Percentiles rank a stretch among this genome's conserved stretches.
These are phyloP conservation scores for Drosophila busckii DNA, from an alignment of 1,140 invertebrate species.

Conservation along the genomic window DNA sequence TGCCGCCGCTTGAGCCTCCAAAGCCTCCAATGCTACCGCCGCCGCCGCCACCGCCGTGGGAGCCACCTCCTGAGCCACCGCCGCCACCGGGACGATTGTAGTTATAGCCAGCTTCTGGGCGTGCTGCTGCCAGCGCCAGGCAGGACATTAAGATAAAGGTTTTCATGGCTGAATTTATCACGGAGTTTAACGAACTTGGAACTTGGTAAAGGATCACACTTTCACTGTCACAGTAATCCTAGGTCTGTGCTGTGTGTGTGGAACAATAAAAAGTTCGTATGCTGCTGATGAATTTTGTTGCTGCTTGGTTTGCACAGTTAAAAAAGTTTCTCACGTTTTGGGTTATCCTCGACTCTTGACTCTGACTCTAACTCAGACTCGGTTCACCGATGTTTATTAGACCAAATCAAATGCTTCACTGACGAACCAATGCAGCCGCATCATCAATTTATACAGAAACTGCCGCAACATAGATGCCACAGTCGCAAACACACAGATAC, in stretches of 20 bases:
- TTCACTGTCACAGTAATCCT: conserved; percentile 76
- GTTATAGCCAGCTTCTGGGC: conserved; percentile 82
- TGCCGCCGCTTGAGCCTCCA: conserved; percentile 29
- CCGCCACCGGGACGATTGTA: conserved; percentile 81
- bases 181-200: conserved; percentile 30
- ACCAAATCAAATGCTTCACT: conserved; percentile 79
- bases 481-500: conserved; percentile 23
- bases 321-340: conserved; percentile 59
- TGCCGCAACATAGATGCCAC: conserved; percentile 57
- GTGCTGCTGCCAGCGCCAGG: conserved; percentile 81
- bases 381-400: conserved; percentile 73
- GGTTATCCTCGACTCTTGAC: conserved; percentile 45
- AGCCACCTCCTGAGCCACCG: conserved; percentile 51
- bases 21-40: conserved; percentile 41
- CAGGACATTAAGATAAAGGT: conserved; percentile 81
- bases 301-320: conserved; percentile 7
- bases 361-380: conserved; percentile 38
- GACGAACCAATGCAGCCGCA: conserved; percentile 71
- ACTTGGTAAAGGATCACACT: conserved; percentile 14
- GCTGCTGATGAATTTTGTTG: conserved; percentile 9
- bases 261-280: conserved; percentile 18
- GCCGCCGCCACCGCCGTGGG: conserved; percentile 32
- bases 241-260: conserved; percentile 59
- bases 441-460: conserved; percentile 79
- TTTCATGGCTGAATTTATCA: conserved; percentile 69